Evolutionary conservation across 2,113 vertebrate species (phyloP).

Genomic region (Sinocyclocheilus rhinocerous): DNA sequence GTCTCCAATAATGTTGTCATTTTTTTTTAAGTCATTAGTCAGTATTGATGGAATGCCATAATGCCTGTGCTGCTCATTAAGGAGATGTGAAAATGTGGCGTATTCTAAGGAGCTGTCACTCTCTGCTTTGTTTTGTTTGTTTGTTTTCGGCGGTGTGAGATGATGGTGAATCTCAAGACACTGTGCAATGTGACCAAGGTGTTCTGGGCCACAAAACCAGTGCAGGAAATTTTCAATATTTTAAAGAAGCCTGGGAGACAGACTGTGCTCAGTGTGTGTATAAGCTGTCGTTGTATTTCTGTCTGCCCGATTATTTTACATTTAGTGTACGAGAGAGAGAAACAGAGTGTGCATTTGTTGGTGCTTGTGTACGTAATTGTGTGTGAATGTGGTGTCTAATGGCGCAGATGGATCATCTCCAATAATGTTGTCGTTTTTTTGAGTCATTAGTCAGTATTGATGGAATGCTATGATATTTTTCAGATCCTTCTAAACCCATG

Average conservation of each 20-base stretch:
- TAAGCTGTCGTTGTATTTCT: constrained; percentile 31
- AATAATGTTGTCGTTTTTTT: constrained; percentile 64
- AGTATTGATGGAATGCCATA: constrained; percentile 59
- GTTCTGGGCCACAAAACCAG: constrained; percentile 18
- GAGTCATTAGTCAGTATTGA: constrained; percentile 61
- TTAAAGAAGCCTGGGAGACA: constrained; percentile 47
- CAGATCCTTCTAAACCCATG: constrained; percentile 62
- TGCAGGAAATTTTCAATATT: constrained; percentile 11
- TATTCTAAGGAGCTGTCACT: constrained; percentile 40
- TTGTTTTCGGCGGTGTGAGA: constrained; percentile 14
- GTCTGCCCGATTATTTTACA: constrained; percentile 29
- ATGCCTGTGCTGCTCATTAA: constrained; percentile 38
- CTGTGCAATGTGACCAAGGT: constrained; percentile 35
- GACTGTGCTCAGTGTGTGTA: constrained; percentile 43
- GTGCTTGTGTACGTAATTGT: constrained; percentile 30
- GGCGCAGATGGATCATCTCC: constrained; percentile 56
- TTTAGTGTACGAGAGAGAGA: constrained; percentile 25
- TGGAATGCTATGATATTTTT: constrained; percentile 58
- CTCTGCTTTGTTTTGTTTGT: neutral
- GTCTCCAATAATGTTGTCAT: constrained; percentile 63
- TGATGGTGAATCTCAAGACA: constrained; percentile 31
- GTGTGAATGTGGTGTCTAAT: constrained; percentile 22
- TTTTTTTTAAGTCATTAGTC: constrained; percentile 64
- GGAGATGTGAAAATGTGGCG: constrained; percentile 39
- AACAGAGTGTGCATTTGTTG: too few species aligned